These are phyloP conservation scores for Lobophora halterata DNA, from an alignment of 2,888 invertebrate species.

Conservation along the genomic window DNA sequence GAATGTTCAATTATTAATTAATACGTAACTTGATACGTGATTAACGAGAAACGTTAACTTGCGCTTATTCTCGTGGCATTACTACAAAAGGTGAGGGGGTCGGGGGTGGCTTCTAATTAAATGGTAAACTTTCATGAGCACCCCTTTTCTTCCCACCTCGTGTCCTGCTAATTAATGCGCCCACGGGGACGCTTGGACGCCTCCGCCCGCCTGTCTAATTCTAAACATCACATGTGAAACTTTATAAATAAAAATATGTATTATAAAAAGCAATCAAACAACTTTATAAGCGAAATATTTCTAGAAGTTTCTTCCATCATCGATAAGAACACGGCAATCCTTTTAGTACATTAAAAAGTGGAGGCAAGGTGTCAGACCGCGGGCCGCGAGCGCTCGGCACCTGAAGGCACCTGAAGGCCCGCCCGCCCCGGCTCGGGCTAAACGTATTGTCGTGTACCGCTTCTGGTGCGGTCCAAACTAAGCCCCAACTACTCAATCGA, in stretches of 20 bases:
- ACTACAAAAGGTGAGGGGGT: constrained; percentile 68
- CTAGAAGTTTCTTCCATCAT: constrained; percentile 50
- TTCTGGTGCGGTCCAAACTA: constrained; percentile 66
- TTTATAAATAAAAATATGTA: constrained; percentile 18
- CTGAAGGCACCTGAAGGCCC: constrained; percentile 36
- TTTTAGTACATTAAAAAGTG: constrained; percentile 73
- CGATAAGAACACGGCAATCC: constrained; percentile 75
- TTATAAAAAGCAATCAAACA: constrained; percentile 23
- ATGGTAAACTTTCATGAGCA: constrained; percentile 79
- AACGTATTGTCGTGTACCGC: constrained; percentile 76
- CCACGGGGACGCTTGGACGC: constrained; percentile 63
- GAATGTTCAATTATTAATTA: constrained; percentile 35
- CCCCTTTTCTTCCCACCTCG: constrained; percentile 47
- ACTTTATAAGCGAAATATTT: constrained; percentile 25
- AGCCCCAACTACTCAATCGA: constrained; percentile 76
- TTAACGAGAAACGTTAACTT: constrained; percentile 70
- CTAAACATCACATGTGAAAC: constrained; percentile 38
- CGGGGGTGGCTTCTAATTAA: constrained; percentile 74
- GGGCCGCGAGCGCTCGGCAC: constrained; percentile 39
- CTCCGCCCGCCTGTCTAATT: constrained; percentile 42
- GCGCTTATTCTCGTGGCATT: constrained; percentile 62
- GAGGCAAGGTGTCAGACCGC: constrained; percentile 58
- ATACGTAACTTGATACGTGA: constrained; percentile 52
- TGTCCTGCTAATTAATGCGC: constrained; percentile 75
- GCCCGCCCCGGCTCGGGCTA: constrained; percentile 45